Evolutionary conservation across 2,113 vertebrate species (phyloP), one percentile per base, ranked within the genome.

Genomic region (Chaetodon trifascialis): DNA sequence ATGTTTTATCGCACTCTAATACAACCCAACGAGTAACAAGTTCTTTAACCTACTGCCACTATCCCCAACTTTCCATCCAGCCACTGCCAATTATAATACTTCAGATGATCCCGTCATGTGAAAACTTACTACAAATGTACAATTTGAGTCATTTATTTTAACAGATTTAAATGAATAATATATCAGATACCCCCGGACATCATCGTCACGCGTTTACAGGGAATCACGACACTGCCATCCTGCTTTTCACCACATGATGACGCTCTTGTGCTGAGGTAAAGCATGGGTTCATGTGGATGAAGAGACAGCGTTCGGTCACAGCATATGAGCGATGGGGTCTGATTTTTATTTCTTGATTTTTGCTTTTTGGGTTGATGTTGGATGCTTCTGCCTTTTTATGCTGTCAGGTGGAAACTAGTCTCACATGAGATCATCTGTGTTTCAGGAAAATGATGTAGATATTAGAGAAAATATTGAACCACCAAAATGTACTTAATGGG

Each of bases 161-260:
- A 66, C 42, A 16, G 2, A 8, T 38, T 38, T 11, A 36, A 49
- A 25, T 0, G 3, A 10, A 5, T 25, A 15, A 16, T 46, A 25
- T 47, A 46, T 46, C n/a, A 25, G 21, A 44, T 44, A n/a, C 63
- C 23, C 11, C 38, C 25, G 38, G 40, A 30, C 12, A 15, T 23
- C 38, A 23, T n/a, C 19, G 10, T 55, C 52, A 2, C 2, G 15
- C 9, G 23, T 59, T 59, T n/a, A 60, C 6, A 36, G 17, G 11
- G 25, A n/a, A 15, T 36, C 30, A 23, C 14, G 25, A 1, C 7
- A 23, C 14, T 11, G 56, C 46, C 49, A n/a, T 82, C 17, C 2
- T 30, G 7, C 64, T 70, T 82, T 73, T 82, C 17, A 79, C 70
- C 81, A 89, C 83, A 70, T 30, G 81, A 21, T 90, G 85, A 66